phyloP scores from a whole-genome alignment of 2,888 invertebrate genomes.

The Andrena haemorrhoa region DNA sequence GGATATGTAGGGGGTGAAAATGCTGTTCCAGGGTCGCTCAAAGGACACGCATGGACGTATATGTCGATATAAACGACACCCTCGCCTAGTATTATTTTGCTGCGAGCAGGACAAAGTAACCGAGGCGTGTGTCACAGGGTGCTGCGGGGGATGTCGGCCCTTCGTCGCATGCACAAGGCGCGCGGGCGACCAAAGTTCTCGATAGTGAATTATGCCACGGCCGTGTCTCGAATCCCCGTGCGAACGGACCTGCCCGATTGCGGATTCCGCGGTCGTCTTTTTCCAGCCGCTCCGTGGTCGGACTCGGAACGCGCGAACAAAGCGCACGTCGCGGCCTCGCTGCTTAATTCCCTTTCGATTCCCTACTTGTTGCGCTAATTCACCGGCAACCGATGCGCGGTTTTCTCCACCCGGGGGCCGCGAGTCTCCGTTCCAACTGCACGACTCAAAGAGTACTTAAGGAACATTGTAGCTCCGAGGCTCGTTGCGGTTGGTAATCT shows the following conservation, averaged over 20 bases:
- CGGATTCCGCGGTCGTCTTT: slow-evolving; percentile 37
- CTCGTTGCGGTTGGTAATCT: no score
- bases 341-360: slow-evolving; percentile 56
- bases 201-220: slow-evolving; percentile 65
- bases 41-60: slow-evolving; percentile 14
- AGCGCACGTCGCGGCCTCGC: slow-evolving; percentile 24
- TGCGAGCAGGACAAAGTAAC: slow-evolving; percentile 57
- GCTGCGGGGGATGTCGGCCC: not conserved
- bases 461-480: not conserved
- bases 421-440: not conserved
- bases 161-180: slow-evolving; percentile 20
- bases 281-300: slow-evolving; percentile 27
- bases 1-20: not conserved
- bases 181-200: slow-evolving; percentile 33
- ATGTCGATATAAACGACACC: slow-evolving; percentile 71
- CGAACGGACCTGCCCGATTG: slow-evolving; percentile 13
- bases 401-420: not conserved
- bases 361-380: slow-evolving; percentile 55
- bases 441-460: not conserved
- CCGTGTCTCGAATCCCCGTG: slow-evolving; percentile 62
- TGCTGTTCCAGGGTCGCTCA: not conserved
- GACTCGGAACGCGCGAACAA: slow-evolving; percentile 41
- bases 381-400: slow-evolving; percentile 18
- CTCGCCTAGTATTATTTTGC: slow-evolving; percentile 68
- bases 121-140: slow-evolving; percentile 4